A percentile compares a stretch with the other conserved stretches of the same genome.
These are phyloP conservation scores for Drosophila persimilis DNA, from an alignment of 1,140 invertebrate species.

Conservation along the genomic window DNA sequence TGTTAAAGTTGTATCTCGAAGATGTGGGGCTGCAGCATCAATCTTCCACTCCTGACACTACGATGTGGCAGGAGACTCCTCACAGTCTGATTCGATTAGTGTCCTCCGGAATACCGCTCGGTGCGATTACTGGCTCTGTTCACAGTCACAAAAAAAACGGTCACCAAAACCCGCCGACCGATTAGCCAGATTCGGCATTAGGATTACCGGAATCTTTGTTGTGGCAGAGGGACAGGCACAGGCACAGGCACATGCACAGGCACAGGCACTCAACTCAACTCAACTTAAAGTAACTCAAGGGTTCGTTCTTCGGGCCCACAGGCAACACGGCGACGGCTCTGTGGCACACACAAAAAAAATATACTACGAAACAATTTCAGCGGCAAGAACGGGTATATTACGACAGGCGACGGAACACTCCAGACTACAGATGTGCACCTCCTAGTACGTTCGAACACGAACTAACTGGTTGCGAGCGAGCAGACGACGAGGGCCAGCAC, in stretches of 20 bases:
- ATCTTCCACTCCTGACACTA: slow-evolving; percentile 18
- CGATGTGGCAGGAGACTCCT: slow-evolving; percentile 7
- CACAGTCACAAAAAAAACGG: slow-evolving; percentile 29
- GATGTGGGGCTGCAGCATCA: slow-evolving; percentile 33
- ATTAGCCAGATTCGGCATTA: slow-evolving; percentile 63
- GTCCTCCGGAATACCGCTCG: not conserved
- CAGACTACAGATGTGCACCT: slow-evolving; percentile 70
- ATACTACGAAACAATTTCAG: slow-evolving; percentile 15
- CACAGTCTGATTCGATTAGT: slow-evolving; percentile 32
- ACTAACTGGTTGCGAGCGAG: slow-evolving; percentile 71
- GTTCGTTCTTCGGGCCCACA: slow-evolving; percentile 4
- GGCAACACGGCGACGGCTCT: slow-evolving; percentile 47
- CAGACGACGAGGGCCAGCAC: slow-evolving; percentile 39
- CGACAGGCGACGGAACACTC: slow-evolving; percentile 28
- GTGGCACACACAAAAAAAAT: slow-evolving; percentile 26
- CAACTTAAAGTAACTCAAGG: too few species aligned
- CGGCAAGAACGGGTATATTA: slow-evolving; percentile 25
- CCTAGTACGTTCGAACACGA: slow-evolving; percentile 75
- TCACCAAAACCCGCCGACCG: slow-evolving; percentile 46
- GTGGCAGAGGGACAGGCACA: not conserved
- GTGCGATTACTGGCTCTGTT: slow-evolving; percentile 47
- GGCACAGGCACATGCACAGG: too few species aligned
- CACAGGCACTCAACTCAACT: too few species aligned
- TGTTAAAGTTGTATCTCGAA: slow-evolving; percentile 3
- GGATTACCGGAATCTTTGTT: slow-evolving; percentile 47